Evolutionary conservation across 2,888 invertebrate genomes (phyloP).

Genomic region (Drosophila tripunctata): DNA sequence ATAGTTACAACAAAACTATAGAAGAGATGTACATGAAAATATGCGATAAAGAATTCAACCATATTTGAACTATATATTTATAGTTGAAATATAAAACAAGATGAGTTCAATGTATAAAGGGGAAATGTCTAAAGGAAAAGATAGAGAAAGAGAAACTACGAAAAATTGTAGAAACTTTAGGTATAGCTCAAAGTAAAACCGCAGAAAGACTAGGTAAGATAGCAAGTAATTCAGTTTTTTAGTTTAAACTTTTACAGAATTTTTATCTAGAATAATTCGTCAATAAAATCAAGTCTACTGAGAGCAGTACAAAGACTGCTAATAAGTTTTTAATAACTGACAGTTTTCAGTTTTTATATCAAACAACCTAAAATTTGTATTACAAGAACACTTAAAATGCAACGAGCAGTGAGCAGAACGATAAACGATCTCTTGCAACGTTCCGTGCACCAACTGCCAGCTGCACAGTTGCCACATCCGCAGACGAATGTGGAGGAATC

Average conservation of each 20-base stretch:
- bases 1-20: not conserved
- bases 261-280: not conserved
- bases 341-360: not conserved
- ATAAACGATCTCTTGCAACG: not conserved
- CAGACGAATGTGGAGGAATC: not conserved
- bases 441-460: not conserved
- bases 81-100: too few relatives aligned
- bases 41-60: too few relatives aligned
- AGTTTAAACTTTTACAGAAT: not conserved
- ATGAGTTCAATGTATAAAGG: too few relatives aligned
- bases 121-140: too few relatives aligned
- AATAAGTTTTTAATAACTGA: not conserved
- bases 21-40: not conserved
- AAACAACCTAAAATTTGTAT: not conserved
- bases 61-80: too few relatives aligned
- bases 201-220: too few relatives aligned
- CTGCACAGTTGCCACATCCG: slow-evolving; percentile 32
- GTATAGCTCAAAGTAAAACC: too few relatives aligned
- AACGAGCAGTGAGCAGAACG: not conserved
- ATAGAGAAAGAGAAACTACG: too few relatives aligned
- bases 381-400: not conserved
- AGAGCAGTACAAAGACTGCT: too few relatives aligned
- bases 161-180: too few relatives aligned
- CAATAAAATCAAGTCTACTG: not conserved
- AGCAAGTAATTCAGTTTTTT: too few relatives aligned